Evolutionary conservation across 2,113 vertebrate genomes (phyloP), one percentile per base, ranked within the genome.

Genomic region (Mustelus asterias): DNA sequence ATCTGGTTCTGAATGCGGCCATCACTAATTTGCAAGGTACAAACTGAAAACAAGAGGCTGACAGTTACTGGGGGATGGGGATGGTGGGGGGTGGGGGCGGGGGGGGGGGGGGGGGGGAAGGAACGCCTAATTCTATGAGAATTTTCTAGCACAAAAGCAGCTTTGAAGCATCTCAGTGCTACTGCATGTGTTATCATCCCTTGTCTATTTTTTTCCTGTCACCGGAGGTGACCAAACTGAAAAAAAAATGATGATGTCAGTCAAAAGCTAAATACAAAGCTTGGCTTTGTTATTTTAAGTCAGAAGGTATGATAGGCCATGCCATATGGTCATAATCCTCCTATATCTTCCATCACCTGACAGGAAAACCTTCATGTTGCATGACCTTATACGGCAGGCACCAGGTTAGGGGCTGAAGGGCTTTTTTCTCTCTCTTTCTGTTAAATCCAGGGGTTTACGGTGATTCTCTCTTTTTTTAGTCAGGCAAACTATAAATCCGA

Each of bases 401-500:
- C 97, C 98, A 98, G 98, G 98, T 98, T 98, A 98, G 97, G 97
- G 97, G 97, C 97, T 97, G 97, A 98, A 97, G 98, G 98, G 48
- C 48, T 54, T 97, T 98, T 76, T 95, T 95, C 22, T 54, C 97
- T 97, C 97, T 97, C 97, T 98, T 98, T 97, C 97, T 98, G 97
- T 97, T 97, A 97, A 97, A 98, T 98, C 97, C 97, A 97, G 98
- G 98, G 98, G 98, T 98, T 98, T 98, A 98, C 98, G 97, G 98
- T 98, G 97, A 97, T 98, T 98, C 98, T 98, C 96, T 96, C 60
- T 63, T 96, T 98, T 98, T 97, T 97, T 96, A 98, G 98, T 98
- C 98, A 97, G 98, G 98, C 98, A 98, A 98, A 98, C 98, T 99
- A 99, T 99, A 99, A 99, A 99, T 99, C 98, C 98, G 97, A 98